These are phyloP conservation scores for Ennomos erosarius DNA, from an alignment of 2,888 invertebrate species.

Conservation along the genomic window DNA sequence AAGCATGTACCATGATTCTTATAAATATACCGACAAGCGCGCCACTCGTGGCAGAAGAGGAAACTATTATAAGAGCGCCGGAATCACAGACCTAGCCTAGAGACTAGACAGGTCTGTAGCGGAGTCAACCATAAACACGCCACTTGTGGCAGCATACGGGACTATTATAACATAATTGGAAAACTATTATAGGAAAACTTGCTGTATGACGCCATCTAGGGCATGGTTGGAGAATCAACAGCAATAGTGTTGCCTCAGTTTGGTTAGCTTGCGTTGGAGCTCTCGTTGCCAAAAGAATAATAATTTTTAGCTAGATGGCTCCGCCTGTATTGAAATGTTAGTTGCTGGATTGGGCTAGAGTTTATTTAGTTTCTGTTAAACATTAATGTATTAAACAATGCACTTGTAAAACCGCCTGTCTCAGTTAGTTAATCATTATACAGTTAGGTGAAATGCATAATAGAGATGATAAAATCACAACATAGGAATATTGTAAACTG, in stretches of 20 bases:
- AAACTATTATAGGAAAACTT: background rate
- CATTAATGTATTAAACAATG: background rate
- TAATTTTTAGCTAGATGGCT: constrained; percentile 35
- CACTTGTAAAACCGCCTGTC: too few relatives aligned
- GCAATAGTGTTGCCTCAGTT: too few relatives aligned
- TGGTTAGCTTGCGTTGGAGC: background rate
- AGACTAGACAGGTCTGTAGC: too few relatives aligned
- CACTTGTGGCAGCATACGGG: constrained; percentile 5
- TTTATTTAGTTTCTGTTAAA: constrained; percentile 8
- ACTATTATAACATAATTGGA: constrained; percentile 2
- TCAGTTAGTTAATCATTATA: background rate
- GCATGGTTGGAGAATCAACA: background rate
- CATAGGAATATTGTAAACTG: too few relatives aligned
- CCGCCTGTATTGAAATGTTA: constrained; percentile 19
- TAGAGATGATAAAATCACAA: too few relatives aligned
- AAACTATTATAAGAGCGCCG: too few relatives aligned
- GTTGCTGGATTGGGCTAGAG: background rate
- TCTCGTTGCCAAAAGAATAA: background rate
- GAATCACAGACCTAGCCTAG: too few relatives aligned
- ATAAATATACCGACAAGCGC: too few relatives aligned
- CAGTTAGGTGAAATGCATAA: background rate
- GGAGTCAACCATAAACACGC: background rate
- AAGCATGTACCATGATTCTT: too few relatives aligned
- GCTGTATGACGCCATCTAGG: constrained; percentile 4
- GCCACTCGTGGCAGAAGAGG: too few relatives aligned